These are phyloP conservation scores for Cataglyphis livida DNA, from an alignment of 2,888 invertebrate genomes.

Conservation along the genomic window DNA sequence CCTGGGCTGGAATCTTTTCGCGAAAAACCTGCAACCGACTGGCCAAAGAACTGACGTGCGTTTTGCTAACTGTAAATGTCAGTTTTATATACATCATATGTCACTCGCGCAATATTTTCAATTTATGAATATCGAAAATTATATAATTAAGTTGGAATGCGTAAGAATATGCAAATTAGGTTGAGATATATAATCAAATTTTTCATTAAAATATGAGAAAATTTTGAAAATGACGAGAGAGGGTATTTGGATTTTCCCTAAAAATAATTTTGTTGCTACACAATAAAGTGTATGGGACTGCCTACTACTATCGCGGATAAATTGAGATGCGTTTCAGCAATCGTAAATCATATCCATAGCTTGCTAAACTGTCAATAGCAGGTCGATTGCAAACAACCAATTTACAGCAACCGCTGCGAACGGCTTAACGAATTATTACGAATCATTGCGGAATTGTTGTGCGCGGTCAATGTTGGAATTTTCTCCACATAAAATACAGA, in stretches of 20 bases:
- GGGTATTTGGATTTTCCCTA: background rate
- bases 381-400: constrained; percentile 44
- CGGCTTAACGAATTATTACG: constrained; percentile 55
- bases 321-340: constrained; percentile 42
- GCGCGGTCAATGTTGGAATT: constrained; percentile 17
- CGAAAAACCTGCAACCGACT: constrained; percentile 20
- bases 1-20: constrained; percentile 9
- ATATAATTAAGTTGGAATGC: background rate
- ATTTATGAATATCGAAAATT: background rate
- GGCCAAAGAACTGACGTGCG: constrained; percentile 11
- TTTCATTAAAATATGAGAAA: background rate
- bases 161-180: background rate
- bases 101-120: background rate
- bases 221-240: background rate
- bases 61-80: constrained; percentile 19
- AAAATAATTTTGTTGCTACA: background rate
- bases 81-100: background rate
- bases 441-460: constrained; percentile 48
- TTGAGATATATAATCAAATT: background rate
- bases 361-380: constrained; percentile 65
- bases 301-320: background rate
- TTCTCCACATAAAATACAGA: constrained; percentile 43
- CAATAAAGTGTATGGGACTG: background rate
- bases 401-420: constrained; percentile 28
- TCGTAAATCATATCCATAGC: constrained; percentile 65